Evolutionary conservation across 2,113 vertebrate genomes (phyloP), one percentile per base, ranked within the genome.

Genomic region (Australoheros scitulus): DNA sequence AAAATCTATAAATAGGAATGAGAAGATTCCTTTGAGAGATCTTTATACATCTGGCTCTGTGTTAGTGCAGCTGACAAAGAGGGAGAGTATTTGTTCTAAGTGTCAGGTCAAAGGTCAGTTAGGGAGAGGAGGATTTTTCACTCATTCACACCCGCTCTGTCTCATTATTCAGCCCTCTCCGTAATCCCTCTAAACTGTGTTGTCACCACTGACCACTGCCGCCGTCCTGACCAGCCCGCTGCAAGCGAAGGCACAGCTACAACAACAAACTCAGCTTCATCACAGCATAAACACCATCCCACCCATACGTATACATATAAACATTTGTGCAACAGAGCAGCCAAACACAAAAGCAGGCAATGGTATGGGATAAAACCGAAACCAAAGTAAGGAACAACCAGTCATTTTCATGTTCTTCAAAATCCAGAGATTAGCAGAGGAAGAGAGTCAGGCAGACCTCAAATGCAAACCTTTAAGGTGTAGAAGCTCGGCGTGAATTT

Each of bases 241-340:
- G 92, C 91, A 56, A 89, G 86, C 79, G 56, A 79, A 74, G 47
- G 79, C 83, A 7, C 78, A 88, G 88, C 90, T 93, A 83, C 87
- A 89, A 91, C 87, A 95, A 95, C 90, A 94, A 94, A 94, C 87
- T 91, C 80, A 70, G 75, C 84, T 92, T 92, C 88, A 90, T 94
- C 91, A 92, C 88, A 89, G 83, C 87, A 70, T 61, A 15, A 72
- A 83, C 60, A 77, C 43, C 57, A 64, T 75, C 79, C 29, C 85
- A 87, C 81, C 58, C 58, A 63, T 18, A 76, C 17, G 18, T 76
- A 22, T 43, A 77, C 74, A 85, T 72, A 65, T 24, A 82, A 79
- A 87, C 74, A 85, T 74, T 61, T 34, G n/a, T 55, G 61, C 77
- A 60, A 38, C 38, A 52, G 80, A 89, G 76, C 18, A 60, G 68